Evolutionary conservation across 2,113 vertebrate species (phyloP).

Genomic region (Solea senegalensis): DNA sequence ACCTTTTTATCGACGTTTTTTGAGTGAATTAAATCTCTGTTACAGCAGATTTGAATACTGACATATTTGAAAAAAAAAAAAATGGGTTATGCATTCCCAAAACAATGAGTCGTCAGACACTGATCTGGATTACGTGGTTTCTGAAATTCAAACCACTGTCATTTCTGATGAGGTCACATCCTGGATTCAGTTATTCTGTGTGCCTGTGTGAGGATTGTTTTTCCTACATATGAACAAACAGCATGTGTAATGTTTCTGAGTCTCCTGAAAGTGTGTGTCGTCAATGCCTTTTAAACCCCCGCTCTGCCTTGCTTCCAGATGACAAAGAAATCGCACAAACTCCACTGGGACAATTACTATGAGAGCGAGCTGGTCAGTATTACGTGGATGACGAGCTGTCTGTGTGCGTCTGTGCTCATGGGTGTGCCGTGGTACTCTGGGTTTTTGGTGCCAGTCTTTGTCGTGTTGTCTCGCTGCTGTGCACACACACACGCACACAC

Average conservation of each 20-base stretch:
- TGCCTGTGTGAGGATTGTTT: conserved; percentile 18
- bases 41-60: background rate
- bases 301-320: conserved; percentile 93
- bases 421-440: conserved; percentile 49
- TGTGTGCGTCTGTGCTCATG: conserved; percentile 62
- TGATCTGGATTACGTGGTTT: background rate
- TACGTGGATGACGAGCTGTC: conserved; percentile 38
- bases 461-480: conserved; percentile 41
- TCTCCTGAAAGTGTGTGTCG: conserved; percentile 26
- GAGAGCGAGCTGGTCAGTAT: conserved; percentile 97
- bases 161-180: background rate
- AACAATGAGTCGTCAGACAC: background rate
- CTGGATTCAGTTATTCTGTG: conserved; percentile 1
- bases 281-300: conserved; percentile 71
- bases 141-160: background rate
- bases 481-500: conserved; percentile 12
- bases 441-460: conserved; percentile 44
- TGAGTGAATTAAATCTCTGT: no score
- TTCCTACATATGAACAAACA: conserved; percentile 14
- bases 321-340: conserved; percentile 92
- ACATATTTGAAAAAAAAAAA: no score
- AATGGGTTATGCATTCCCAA: no score
- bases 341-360: conserved; percentile 94
- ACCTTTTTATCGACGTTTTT: no score
- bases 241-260: conserved; percentile 21